These are phyloP conservation scores for Osmoderma eremita DNA, from an alignment of 2,888 invertebrate genomes.

Conservation along the genomic window DNA sequence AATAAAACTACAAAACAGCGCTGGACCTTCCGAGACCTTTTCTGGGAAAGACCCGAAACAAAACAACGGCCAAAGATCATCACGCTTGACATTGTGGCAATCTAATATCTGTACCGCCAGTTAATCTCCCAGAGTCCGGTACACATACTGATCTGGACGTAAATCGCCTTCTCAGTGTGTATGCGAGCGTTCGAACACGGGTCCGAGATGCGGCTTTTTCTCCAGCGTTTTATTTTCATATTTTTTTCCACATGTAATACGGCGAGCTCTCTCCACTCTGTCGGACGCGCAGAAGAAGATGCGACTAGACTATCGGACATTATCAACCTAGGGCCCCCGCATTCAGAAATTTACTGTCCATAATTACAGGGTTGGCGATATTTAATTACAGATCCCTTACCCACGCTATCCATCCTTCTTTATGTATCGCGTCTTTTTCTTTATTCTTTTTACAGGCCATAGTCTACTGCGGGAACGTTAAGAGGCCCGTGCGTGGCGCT, in stretches of 20 bases:
- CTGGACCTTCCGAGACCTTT: too few relatives aligned
- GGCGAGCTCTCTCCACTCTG: constrained; percentile 10
- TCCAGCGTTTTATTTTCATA: constrained; percentile 18
- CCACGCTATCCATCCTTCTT: constrained; percentile 55
- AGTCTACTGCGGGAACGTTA: constrained; percentile 13
- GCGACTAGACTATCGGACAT: constrained; percentile 64
- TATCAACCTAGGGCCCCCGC: constrained; percentile 66
- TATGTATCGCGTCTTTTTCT: constrained; percentile 6
- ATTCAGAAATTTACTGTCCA: constrained; percentile 85
- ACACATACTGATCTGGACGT: not conserved
- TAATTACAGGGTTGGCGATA: constrained; percentile 85
- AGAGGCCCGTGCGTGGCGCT: too few relatives aligned
- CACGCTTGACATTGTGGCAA: constrained; percentile 38
- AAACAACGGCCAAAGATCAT: constrained; percentile 7
- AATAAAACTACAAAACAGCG: too few relatives aligned
- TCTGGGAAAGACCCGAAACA: too few relatives aligned
- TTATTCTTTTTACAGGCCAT: constrained; percentile 20
- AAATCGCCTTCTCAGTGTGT: constrained; percentile 13
- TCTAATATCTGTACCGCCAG: constrained; percentile 50
- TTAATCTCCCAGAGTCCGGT: constrained; percentile 46
- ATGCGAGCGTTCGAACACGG: constrained; percentile 29
- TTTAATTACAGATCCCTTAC: constrained; percentile 79
- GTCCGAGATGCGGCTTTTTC: constrained; percentile 4
- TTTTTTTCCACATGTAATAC: constrained; percentile 27
- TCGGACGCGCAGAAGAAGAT: constrained; percentile 17